Percentiles rank a stretch among this genome's conserved stretches.
Evolutionary conservation across 2,888 invertebrate species (phyloP).

Genomic region (Heliconius sara): DNA sequence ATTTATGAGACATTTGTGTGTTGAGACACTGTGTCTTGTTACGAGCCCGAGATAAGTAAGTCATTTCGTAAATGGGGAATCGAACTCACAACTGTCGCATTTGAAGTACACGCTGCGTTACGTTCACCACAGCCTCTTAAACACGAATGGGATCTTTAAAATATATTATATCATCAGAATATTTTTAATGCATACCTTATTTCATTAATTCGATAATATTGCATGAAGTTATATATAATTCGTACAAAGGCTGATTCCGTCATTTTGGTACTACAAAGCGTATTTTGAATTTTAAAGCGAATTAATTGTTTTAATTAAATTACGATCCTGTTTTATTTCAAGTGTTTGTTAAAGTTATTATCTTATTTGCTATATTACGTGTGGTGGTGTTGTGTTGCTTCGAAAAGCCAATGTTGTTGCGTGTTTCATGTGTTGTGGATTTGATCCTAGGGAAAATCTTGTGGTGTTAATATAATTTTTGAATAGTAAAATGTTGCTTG

Average conservation of each 20-base stretch:
- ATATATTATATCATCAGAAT: conserved; percentile 4
- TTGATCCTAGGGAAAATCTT: too few relatives aligned
- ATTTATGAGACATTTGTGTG: background rate
- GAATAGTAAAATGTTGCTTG: too few relatives aligned
- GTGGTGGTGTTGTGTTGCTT: background rate
- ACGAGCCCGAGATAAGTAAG: background rate
- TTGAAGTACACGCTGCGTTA: background rate
- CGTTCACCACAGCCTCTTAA: background rate
- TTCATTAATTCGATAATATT: conserved; percentile 21
- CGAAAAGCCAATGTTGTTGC: background rate
- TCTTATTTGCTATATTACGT: background rate
- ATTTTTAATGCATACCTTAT: conserved; percentile 11
- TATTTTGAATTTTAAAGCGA: conserved; percentile 24
- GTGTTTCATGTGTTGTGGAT: background rate
- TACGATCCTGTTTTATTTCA: background rate
- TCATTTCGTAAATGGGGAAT: background rate
- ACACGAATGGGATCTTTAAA: background rate
- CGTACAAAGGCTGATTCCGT: conserved; percentile 20
- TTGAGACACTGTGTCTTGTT: background rate
- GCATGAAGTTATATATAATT: conserved; percentile 21
- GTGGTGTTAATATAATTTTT: too few relatives aligned
- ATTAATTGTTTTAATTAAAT: conserved; percentile 28
- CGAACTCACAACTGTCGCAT: background rate
- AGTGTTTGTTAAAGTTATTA: conserved; percentile 3
- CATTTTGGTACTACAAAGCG: conserved; percentile 24